Conservation (phyloP, 2,797 vertebrate genomes). For the Geotrypetes seraphini region DNA sequence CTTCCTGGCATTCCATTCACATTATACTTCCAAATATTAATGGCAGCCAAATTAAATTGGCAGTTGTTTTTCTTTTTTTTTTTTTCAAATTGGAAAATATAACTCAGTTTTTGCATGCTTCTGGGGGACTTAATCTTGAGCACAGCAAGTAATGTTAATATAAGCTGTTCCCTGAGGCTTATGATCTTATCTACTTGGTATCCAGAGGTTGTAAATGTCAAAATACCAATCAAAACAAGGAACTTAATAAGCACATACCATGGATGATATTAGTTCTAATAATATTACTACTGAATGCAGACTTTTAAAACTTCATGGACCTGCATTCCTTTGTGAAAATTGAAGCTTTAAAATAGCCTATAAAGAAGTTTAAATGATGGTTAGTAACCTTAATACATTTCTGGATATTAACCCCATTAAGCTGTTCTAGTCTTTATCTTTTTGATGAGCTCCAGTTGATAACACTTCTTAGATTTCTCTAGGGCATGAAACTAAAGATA, state of each 20-base stretch:
- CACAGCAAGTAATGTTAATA: neutral
- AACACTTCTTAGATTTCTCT: too few species aligned
- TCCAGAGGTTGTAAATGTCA: constrained; percentile 17
- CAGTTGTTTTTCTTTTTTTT: too few species aligned
- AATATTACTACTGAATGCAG: neutral
- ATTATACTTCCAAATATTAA: constrained; percentile 10
- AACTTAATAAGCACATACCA: constrained; percentile 20
- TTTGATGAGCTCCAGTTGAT: too few species aligned
- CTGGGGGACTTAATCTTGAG: constrained; percentile 6
- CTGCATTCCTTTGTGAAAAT: too few species aligned
- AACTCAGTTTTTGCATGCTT: neutral
- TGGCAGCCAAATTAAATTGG: constrained; percentile 12
- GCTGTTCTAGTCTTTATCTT: too few species aligned
- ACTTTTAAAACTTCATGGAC: too few species aligned
- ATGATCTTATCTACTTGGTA: constrained; percentile 8
- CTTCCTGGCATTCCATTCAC: constrained; percentile 10
- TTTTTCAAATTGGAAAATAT: constrained; percentile 3
- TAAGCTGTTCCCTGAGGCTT: constrained; percentile 6
- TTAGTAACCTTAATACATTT: too few species aligned
- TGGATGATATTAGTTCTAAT: constrained; percentile 7
- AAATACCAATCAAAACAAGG: constrained; percentile 19
- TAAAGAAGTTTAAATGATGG: too few species aligned
- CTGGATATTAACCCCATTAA: too few species aligned
- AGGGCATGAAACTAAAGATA: too few species aligned
- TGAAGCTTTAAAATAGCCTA: too few species aligned